Base-by-base conservation (phyloP, 2,888 invertebrate species). In the Epiblema foenella region DNA sequence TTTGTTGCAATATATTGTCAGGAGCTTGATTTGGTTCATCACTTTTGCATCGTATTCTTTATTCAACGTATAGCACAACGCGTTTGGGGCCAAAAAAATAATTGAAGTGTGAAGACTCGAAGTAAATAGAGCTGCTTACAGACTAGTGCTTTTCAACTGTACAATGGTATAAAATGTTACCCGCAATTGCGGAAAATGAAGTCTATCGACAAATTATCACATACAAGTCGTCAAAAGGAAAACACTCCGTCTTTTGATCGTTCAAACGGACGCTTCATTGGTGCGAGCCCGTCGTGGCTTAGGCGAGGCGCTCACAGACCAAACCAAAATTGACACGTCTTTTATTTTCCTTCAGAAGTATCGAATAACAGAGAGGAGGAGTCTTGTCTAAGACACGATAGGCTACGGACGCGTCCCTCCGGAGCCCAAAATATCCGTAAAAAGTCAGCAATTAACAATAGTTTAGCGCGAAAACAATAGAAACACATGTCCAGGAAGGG, bases 171-270 rank as follows among this genome's bases (percentile, higher is more conserved):
- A 29, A 29, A 29, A 29, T 29, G 29, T 29, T 5, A 29, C 29
- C 29, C n/a, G n/a, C n/a, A n/a, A n/a, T n/a, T n/a, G 60, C 24
- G 52, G 65, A 46, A 65, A 65, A 57, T 56, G 46, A 65, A 56
- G 46, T 65, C 54, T 54, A 3, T 29, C 17, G 42, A n/a, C 42
- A 65, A 56, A 46, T 65, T 42, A 46, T 46, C 54, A 56, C 63
- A 20, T 64, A 39, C 52, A 64, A 51, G 18, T 64, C 37, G 63
- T 18, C 37, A 64, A 64, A 64, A 52, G 52, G 39, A 63, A 64
- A 64, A 39, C 37, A 54, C 52, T 11, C 15, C 37, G 37, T 64
- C 39, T 52, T 52, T 52, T 37, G 52, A 64, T 64, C 63, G 37
- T n/a, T 64, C 37, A 64, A 37, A 64, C 52, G 29, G 10, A 64